These are phyloP conservation scores for Epinephelus coioides DNA, from an alignment of 2,797 vertebrate species.

Conservation along the genomic window DNA sequence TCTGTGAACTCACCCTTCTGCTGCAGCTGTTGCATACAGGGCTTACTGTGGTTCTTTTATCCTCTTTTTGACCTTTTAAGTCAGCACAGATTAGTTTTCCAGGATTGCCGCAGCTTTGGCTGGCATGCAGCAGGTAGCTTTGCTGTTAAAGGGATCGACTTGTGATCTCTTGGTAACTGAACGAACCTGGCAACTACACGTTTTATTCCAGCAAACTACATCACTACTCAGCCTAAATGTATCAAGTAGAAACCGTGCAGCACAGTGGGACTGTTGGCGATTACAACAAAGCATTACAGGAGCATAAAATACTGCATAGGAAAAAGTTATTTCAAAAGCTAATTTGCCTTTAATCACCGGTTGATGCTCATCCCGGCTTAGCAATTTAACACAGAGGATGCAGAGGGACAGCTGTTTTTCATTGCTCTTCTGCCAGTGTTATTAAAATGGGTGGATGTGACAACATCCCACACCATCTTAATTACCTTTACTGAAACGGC, in stretches of 20 bases:
- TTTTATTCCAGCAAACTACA: conserved; percentile 1
- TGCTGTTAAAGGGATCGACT: conserved; percentile 16
- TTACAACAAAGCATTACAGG: conserved; percentile 42
- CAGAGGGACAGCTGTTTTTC: conserved; percentile 60
- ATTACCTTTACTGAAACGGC: conserved; percentile 67
- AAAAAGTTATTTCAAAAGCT: conserved; percentile 55
- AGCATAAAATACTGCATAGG: conserved; percentile 41
- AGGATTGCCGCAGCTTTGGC: background rate
- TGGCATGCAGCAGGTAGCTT: background rate
- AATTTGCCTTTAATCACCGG: conserved; percentile 67
- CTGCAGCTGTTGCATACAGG: conserved; percentile 2
- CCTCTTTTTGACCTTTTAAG: conserved; percentile 14
- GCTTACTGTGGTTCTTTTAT: background rate
- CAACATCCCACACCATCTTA: conserved; percentile 56
- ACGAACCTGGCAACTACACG: background rate
- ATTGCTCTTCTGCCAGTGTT: conserved; percentile 46
- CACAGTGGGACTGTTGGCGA: conserved; percentile 20
- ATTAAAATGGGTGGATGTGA: conserved; percentile 64
- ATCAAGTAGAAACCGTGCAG: background rate
- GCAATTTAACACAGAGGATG: conserved; percentile 53
- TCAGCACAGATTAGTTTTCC: background rate
- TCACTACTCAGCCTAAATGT: background rate
- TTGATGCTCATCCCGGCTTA: conserved; percentile 50
- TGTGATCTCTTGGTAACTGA: conserved; percentile 23
- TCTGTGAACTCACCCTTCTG: background rate